Conservation (phyloP, 2,113 vertebrate species). For the Rhizomys pruinosus region DNA sequence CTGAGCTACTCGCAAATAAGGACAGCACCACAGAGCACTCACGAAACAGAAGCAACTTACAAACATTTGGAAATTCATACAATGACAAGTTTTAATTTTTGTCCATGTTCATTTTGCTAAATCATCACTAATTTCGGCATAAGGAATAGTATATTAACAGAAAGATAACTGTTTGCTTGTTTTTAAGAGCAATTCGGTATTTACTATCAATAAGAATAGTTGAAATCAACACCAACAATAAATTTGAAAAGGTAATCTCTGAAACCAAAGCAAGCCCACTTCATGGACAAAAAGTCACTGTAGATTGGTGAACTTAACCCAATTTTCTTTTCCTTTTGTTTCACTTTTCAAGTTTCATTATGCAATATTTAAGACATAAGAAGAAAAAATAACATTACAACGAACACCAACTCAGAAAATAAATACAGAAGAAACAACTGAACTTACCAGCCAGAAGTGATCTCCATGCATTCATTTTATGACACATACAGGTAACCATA, state of each 20-base stretch:
- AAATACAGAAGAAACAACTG: not conserved
- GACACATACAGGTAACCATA: not conserved
- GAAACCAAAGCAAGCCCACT: not conserved
- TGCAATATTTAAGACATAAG: not conserved
- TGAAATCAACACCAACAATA: conserved; percentile 37
- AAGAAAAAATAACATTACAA: not conserved
- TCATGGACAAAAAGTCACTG: not conserved
- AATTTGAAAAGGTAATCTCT: conserved; percentile 4
- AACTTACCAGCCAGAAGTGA: not conserved
- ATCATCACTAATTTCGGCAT: not conserved
- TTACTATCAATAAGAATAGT: not conserved
- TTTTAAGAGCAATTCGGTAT: conserved; percentile 2
- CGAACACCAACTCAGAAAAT: not conserved
- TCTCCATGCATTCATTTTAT: not conserved
- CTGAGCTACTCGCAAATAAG: not conserved
- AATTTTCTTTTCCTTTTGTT: not conserved
- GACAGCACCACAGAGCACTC: not conserved
- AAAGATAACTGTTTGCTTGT: not conserved
- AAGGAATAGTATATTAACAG: conserved; percentile 16
- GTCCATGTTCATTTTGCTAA: not conserved
- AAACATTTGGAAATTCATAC: not conserved
- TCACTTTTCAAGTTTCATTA: conserved; percentile 14
- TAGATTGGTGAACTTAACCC: not conserved
- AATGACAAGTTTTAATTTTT: not conserved
- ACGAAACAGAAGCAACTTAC: not conserved